Percentiles rank a stretch among this genome's conserved stretches.
phyloP scores from a whole-genome alignment of 2,113 vertebrate species.

The Dasyornis broadbenti region DNA sequence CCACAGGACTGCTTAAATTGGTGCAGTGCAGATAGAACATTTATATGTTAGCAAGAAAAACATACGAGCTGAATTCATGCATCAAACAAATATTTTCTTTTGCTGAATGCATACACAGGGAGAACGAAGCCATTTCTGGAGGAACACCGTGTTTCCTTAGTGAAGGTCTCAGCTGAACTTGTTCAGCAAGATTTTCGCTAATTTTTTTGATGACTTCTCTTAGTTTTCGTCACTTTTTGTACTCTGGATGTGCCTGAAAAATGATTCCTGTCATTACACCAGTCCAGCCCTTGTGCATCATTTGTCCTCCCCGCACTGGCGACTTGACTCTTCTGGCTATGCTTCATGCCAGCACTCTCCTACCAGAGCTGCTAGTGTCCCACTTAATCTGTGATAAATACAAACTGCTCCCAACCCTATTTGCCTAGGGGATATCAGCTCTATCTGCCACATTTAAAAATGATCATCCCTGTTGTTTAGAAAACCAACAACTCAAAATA shows the following conservation, averaged over 20 bases:
- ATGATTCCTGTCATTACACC: not conserved
- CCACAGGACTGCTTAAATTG: not conserved
- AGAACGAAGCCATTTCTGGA: not conserved
- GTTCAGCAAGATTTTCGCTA: not conserved
- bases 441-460: slow-evolving; percentile 48
- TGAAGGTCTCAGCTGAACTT: not conserved
- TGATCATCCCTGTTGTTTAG: slow-evolving; percentile 30
- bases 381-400: slow-evolving; percentile 50
- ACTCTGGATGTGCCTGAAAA: not conserved
- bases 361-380: slow-evolving; percentile 19
- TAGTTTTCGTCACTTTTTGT: not conserved
- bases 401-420: not conserved
- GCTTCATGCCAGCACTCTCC: not conserved
- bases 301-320: not conserved
- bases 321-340: not conserved
- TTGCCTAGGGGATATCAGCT: slow-evolving; percentile 38
- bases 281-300: not conserved
- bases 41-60: not conserved
- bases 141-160: not conserved
- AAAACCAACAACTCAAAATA: slow-evolving; percentile 35
- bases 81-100: not conserved
- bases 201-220: not conserved
- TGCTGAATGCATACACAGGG: not conserved
- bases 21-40: not conserved
- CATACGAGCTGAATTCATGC: not conserved